Base-by-base conservation (phyloP, 1,140 invertebrate species). In the Ceratina japonica region DNA sequence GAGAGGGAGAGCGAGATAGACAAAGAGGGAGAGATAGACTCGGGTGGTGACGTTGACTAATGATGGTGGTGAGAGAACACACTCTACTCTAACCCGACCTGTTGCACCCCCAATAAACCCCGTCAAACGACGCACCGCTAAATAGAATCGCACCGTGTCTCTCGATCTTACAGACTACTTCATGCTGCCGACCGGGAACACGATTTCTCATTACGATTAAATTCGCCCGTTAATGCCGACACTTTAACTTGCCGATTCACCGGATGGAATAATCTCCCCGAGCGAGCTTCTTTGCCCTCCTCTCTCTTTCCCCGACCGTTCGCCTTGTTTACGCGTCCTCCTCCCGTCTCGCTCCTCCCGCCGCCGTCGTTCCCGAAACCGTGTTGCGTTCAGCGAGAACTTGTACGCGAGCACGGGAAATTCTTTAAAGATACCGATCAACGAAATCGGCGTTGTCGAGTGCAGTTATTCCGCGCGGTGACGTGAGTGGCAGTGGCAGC, bases 1-100 rank as follows among this genome's bases (percentile, higher is more conserved):
- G 56, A 70, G 74, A 71, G 75, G 71, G 16, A 62, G 76, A 79
- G 80, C 84, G 72, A 78, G 70, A 58, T 63, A 81, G 61, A 76
- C 49, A 79, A 80, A 81, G 80, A 79, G 76, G 72, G 52, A 79
- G 74, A 77, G 75, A 80, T 80, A 82, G 79, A 79, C 74, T 84
- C 86, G 89, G 85, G 87, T 89, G 90, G 89, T 92, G 91, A 93
- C 92, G 90, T 92, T 93, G 92, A 93, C 91, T 93, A 93, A 93
- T 92, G 92, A 93, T 92, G 91, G 91, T 92, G 91, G 91, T 90
- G 91, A 92, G 90, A 92, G 91, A 91, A 91, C 89, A 91, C 87
- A 91, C 91, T 92, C 90, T 87, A 90, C 88, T 91, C 91, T 91
- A 92, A 89, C 89, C 90, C 91, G 87, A 92, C 91, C 92, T 92